Evolutionary conservation across 2,888 invertebrate species (phyloP).

Genomic region (Orthonychiurus folsomi): DNA sequence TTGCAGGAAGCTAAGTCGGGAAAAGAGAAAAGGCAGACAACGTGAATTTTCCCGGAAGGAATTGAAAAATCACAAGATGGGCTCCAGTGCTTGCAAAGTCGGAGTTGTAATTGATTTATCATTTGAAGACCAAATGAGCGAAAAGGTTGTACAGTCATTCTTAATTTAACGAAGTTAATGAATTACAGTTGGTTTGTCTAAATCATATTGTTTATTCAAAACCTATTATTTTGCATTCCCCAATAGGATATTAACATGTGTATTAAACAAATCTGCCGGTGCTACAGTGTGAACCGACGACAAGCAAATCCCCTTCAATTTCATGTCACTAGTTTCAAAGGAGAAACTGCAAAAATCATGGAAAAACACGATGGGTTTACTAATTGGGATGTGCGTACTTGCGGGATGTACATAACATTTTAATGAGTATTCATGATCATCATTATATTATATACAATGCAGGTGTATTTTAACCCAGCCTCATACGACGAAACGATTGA

Average conservation of each 20-base stretch:
- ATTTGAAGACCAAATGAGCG: slow-evolving; percentile 83
- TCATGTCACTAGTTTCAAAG: slow-evolving; percentile 69
- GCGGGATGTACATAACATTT: slow-evolving; percentile 12
- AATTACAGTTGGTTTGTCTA: background rate
- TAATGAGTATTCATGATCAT: background rate
- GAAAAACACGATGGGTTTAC: slow-evolving; percentile 75
- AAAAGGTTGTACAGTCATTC: slow-evolving; percentile 48
- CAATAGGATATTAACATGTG: slow-evolving; percentile 70
- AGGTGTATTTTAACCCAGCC: slow-evolving; percentile 62
- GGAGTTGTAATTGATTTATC: slow-evolving; percentile 78
- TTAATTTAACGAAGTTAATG: too few relatives aligned
- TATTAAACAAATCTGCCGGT: slow-evolving; percentile 78
- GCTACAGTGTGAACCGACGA: slow-evolving; percentile 83
- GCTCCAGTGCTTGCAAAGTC: slow-evolving; percentile 58
- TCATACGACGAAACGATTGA: slow-evolving; percentile 62
- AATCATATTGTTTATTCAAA: slow-evolving; percentile 2
- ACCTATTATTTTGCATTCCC: slow-evolving; percentile 16
- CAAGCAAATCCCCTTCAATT: slow-evolving; percentile 69
- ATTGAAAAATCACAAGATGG: slow-evolving; percentile 63
- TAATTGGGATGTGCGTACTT: slow-evolving; percentile 75
- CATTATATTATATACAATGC: slow-evolving; percentile 29
- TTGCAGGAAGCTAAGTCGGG: too few relatives aligned
- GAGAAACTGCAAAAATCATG: slow-evolving; percentile 63
- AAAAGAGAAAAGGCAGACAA: too few relatives aligned
- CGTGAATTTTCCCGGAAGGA: slow-evolving; percentile 55